Conservation (phyloP, 2,797 vertebrate genomes). For the Karalla daura region DNA sequence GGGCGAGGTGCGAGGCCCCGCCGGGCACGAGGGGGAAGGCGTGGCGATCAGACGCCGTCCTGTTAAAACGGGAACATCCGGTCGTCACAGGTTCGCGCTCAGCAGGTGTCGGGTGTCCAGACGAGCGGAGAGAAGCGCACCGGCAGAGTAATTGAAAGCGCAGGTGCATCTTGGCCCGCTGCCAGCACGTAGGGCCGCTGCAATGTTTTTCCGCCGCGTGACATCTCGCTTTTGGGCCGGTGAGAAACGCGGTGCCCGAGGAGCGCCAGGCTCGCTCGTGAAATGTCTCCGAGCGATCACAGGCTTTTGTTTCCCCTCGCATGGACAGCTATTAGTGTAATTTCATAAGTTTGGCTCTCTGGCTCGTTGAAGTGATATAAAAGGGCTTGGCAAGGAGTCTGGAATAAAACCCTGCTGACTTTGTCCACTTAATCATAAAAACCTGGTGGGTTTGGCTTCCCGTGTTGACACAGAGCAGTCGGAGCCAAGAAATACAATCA, state of each 20-base stretch:
- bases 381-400: slow-evolving; percentile 72
- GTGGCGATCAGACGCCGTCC: slow-evolving; percentile 71
- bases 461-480: slow-evolving; percentile 66
- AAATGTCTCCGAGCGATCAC: slow-evolving; percentile 59
- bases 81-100: slow-evolving; percentile 74
- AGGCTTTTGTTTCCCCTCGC: slow-evolving; percentile 66
- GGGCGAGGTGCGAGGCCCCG: slow-evolving; percentile 11
- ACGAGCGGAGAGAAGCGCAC: slow-evolving; percentile 61
- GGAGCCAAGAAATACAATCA: slow-evolving; percentile 78
- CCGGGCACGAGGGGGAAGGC: slow-evolving; percentile 60
- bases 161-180: slow-evolving; percentile 81
- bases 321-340: slow-evolving; percentile 71
- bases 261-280: slow-evolving; percentile 62
- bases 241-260: no score
- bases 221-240: slow-evolving; percentile 72
- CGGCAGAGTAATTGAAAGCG: slow-evolving; percentile 74
- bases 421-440: slow-evolving; percentile 81
- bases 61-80: slow-evolving; percentile 73
- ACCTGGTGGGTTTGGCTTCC: slow-evolving; percentile 76
- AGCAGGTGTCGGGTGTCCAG: slow-evolving; percentile 81
- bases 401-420: slow-evolving; percentile 73
- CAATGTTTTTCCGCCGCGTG: slow-evolving; percentile 68
- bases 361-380: slow-evolving; percentile 72
- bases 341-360: slow-evolving; percentile 64
- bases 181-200: slow-evolving; percentile 63